Evolutionary conservation across 2,888 invertebrate genomes (phyloP).

Genomic region (Serrognathus titanus): DNA sequence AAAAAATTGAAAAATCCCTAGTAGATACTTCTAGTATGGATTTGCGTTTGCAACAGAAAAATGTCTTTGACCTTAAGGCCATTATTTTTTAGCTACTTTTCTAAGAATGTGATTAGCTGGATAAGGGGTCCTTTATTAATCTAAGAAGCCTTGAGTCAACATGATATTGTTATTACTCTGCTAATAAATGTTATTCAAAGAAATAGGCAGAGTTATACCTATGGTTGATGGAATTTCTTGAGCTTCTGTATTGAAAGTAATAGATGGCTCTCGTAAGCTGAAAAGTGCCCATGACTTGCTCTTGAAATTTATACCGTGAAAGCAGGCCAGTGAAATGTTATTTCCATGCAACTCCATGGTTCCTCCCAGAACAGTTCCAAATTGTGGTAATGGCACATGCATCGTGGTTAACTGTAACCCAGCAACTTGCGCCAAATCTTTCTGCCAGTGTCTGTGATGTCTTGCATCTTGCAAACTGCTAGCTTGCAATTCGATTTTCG

Average conservation of each 20-base stretch:
- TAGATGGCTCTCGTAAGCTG: slow-evolving; percentile 87
- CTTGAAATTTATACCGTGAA: slow-evolving; percentile 96
- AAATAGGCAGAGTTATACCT: slow-evolving; percentile 45
- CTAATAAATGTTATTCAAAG: no score
- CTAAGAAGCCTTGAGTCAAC: no score
- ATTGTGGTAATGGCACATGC: slow-evolving; percentile 63
- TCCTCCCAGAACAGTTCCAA: slow-evolving; percentile 80
- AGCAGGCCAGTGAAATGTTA: slow-evolving; percentile 92
- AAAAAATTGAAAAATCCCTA: no score
- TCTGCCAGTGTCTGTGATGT: slow-evolving; percentile 95
- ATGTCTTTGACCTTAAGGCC: no score
- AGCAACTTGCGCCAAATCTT: slow-evolving; percentile 76
- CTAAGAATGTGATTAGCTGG: no score
- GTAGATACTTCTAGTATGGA: no score
- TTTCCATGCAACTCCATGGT: slow-evolving; percentile 85
- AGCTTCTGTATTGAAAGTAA: slow-evolving; percentile 90
- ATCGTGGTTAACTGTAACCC: slow-evolving; percentile 75
- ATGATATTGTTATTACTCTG: no score
- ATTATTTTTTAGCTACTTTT: no score
- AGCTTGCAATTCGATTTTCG: slow-evolving; percentile 8
- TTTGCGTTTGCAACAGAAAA: no score
- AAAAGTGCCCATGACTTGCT: slow-evolving; percentile 95
- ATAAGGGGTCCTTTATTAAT: no score
- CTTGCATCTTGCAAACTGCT: slow-evolving; percentile 54
- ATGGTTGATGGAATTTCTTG: slow-evolving; percentile 74